A percentile compares a stretch with the other conserved stretches of the same genome.
Conservation (phyloP, 2,113 vertebrate species). For the Scolopax mira region DNA sequence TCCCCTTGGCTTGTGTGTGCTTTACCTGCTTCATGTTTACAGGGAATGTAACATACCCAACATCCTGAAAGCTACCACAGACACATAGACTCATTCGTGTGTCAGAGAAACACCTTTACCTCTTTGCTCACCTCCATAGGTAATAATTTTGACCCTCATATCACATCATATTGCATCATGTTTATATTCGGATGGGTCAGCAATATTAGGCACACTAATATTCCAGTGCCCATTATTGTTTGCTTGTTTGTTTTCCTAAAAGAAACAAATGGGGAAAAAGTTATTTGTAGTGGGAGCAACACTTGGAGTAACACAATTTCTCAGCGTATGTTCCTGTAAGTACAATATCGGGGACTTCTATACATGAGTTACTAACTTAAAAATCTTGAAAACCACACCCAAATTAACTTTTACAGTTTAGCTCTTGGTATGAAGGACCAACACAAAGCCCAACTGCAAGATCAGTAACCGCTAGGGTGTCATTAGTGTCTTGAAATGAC, state of each 20-base stretch:
- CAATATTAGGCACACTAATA: neutral
- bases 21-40: rapidly evolving
- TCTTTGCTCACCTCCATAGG: neutral
- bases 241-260: neutral
- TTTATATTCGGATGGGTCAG: neutral
- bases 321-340: neutral
- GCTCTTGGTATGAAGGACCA: constrained; percentile 30
- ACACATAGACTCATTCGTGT: neutral
- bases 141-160: neutral
- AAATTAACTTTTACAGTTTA: constrained; percentile 59
- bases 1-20: neutral
- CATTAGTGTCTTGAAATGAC: constrained; percentile 89
- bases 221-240: neutral
- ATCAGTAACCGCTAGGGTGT: constrained; percentile 83
- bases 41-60: neutral
- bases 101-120: neutral
- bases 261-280: neutral
- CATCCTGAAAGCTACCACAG: neutral
- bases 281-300: neutral
- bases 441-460: constrained; percentile 82
- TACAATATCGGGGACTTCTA: neutral
- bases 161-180: neutral
- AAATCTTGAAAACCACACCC: constrained; percentile 22
- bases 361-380: neutral
- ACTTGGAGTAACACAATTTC: neutral